These are phyloP conservation scores for Zoanthus sansibaricus DNA, from an alignment of 92 coral and sea anemone genomes.

Conservation along the genomic window DNA sequence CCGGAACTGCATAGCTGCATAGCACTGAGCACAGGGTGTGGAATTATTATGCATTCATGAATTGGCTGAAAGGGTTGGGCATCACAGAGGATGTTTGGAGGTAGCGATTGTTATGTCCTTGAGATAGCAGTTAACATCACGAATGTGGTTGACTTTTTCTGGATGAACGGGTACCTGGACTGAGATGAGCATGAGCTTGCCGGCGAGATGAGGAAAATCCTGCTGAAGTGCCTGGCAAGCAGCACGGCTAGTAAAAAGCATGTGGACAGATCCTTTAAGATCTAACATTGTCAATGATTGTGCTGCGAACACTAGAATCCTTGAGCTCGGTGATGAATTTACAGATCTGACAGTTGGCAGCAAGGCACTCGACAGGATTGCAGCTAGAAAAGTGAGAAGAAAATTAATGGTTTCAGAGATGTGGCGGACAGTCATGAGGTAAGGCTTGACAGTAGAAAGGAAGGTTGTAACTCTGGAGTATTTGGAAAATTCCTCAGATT, in stretches of 20 bases:
- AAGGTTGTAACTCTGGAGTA: too few relatives aligned
- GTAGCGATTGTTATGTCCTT: too few relatives aligned
- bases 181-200: too few relatives aligned
- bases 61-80: neutral
- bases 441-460: too few relatives aligned
- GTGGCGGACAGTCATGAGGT: neutral
- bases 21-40: neutral
- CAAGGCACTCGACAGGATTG: neutral
- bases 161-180: too few relatives aligned
- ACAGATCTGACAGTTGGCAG: neutral
- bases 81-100: too few relatives aligned
- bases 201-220: too few relatives aligned
- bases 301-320: neutral
- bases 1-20: neutral
- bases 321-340: neutral
- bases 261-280: neutral
- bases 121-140: too few relatives aligned
- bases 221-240: neutral
- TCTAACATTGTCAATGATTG: too few relatives aligned
- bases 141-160: too few relatives aligned
- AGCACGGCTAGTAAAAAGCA: neutral
- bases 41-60: neutral
- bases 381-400: neutral
- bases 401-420: too few relatives aligned
- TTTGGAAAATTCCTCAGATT: too few relatives aligned